Conservation (phyloP, 2,113 vertebrate species). For the Australoheros scitulus region DNA sequence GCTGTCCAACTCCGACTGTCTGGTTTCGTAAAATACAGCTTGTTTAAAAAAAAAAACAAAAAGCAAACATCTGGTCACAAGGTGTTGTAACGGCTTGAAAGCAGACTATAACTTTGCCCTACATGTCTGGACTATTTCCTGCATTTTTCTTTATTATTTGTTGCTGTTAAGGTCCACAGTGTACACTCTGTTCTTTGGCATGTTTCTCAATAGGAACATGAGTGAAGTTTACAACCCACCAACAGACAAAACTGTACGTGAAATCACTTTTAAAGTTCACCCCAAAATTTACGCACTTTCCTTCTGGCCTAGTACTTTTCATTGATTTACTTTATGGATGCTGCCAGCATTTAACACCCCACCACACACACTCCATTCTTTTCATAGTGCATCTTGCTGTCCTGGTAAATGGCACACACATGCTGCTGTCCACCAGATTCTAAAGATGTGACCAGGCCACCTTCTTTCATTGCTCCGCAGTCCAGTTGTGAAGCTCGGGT, state of each 20-base stretch:
- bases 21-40: slow-evolving; percentile 15
- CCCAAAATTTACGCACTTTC: neutral
- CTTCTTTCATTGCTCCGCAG: neutral
- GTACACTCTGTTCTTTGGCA: slow-evolving; percentile 6
- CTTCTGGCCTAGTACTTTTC: neutral
- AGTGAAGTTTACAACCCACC: neutral
- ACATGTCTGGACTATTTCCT: slow-evolving; percentile 46
- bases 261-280: neutral
- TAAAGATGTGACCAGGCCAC: neutral
- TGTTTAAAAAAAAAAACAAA: neutral
- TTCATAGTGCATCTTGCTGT: neutral
- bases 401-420: neutral
- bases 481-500: neutral
- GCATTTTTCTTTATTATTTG: neutral
- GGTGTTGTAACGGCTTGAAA: neutral
- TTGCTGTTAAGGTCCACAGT: neutral
- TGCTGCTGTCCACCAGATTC: neutral
- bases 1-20: neutral
- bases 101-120: slow-evolving; percentile 6
- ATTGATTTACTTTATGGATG: neutral
- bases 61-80: slow-evolving; percentile 31
- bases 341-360: neutral
- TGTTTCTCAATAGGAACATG: slow-evolving; percentile 6
- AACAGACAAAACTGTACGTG: neutral
- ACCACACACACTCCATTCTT: neutral